These are phyloP conservation scores for Peromyscus polionotus DNA, from an alignment of 2,113 vertebrate species.

Conservation along the genomic window DNA sequence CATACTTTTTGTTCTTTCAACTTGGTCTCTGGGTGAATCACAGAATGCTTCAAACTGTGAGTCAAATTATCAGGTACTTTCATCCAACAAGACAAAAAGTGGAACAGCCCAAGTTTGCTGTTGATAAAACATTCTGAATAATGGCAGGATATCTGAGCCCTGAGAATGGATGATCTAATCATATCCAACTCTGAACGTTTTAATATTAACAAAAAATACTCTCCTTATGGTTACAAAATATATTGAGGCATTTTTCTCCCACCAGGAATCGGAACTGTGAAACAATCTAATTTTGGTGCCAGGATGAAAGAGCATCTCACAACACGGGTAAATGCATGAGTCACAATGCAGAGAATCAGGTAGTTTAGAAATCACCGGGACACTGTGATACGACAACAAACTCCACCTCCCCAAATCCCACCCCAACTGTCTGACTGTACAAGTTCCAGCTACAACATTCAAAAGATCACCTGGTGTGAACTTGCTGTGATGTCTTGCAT, in stretches of 20 bases:
- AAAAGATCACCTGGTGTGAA: constrained; percentile 63
- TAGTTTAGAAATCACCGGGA: constrained; percentile 33
- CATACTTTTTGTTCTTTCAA: constrained; percentile 62
- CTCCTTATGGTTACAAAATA: constrained; percentile 73
- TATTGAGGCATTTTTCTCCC: constrained; percentile 76
- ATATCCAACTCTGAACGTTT: constrained; percentile 77
- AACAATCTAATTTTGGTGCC: constrained; percentile 70
- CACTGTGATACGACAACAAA: constrained; percentile 42
- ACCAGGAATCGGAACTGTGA: constrained; percentile 68
- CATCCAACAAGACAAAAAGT: constrained; percentile 62
- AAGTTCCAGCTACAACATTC: constrained; percentile 39
- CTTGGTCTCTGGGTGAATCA: constrained; percentile 83
- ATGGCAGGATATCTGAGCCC: constrained; percentile 82
- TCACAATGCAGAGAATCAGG: constrained; percentile 43
- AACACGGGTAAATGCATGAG: constrained; percentile 7
- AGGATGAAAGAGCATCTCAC: constrained; percentile 60
- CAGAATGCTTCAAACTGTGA: constrained; percentile 82
- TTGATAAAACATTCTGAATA: constrained; percentile 74
- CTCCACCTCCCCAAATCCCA: constrained; percentile 48
- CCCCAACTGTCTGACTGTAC: constrained; percentile 37
- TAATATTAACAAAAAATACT: constrained; percentile 75
- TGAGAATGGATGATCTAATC: constrained; percentile 85
- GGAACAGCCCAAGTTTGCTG: constrained; percentile 51
- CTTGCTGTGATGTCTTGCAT: constrained; percentile 44
- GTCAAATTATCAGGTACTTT: constrained; percentile 71